phyloP scores from a whole-genome alignment of 2,888 invertebrate genomes.

The Trypoxylon attenuatum region DNA sequence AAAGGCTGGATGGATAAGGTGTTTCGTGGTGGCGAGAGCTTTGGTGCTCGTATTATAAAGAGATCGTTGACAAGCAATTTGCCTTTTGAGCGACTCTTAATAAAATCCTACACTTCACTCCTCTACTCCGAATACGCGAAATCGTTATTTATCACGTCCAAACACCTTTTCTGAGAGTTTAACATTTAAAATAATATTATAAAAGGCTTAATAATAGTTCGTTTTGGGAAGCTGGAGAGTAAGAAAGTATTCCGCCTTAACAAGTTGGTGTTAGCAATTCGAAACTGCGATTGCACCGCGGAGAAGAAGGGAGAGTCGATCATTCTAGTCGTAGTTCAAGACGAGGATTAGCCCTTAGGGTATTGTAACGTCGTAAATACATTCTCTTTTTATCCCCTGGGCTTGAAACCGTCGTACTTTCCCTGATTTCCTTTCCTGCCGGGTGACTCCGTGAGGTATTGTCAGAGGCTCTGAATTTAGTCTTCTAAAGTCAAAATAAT shows the following conservation, averaged over 20 bases:
- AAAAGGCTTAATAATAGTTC: too few species aligned
- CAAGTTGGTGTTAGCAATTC: too few species aligned
- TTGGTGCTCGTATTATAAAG: constrained; percentile 48
- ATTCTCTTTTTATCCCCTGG: constrained; percentile 58
- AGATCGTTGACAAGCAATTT: constrained; percentile 50
- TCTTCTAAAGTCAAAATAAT: constrained; percentile 20
- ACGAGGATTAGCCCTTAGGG: constrained; percentile 72
- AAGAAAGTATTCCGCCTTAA: too few species aligned
- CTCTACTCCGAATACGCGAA: too few species aligned
- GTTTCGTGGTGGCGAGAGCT: constrained; percentile 43
- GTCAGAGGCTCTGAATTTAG: constrained; percentile 47
- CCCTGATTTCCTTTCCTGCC: constrained; percentile 31
- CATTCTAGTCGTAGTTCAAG: constrained; percentile 55
- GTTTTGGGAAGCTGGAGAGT: too few species aligned
- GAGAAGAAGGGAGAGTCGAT: constrained; percentile 45
- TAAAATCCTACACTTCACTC: constrained; percentile 14
- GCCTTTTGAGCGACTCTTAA: constrained; percentile 24
- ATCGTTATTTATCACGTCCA: too few species aligned
- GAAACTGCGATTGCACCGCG: constrained; percentile 39
- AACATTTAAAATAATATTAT: too few species aligned
- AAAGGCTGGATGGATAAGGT: constrained; percentile 47
- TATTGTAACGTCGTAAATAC: constrained; percentile 74
- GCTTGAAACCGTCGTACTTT: constrained; percentile 42
- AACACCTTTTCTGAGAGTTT: too few species aligned
- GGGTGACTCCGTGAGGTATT: constrained; percentile 57